Conservation (phyloP, 1,140 invertebrate species). For the Nasonia giraulti region DNA sequence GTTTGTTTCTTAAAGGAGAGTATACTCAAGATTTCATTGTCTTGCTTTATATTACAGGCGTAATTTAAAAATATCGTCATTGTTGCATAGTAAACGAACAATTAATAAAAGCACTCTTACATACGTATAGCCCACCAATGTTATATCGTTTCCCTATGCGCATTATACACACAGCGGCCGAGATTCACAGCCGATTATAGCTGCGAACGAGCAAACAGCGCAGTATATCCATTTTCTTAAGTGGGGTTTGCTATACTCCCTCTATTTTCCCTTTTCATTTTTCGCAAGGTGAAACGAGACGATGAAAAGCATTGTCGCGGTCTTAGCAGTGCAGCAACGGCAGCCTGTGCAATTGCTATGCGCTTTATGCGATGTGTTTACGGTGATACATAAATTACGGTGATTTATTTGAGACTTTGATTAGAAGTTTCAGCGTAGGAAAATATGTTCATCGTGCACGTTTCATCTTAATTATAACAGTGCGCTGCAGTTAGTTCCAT, state of each 20-base stretch:
- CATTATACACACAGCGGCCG: background rate
- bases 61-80: background rate
- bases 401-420: conserved; percentile 51
- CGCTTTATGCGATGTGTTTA: conserved; percentile 44
- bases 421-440: conserved; percentile 37
- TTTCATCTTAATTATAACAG: conserved; percentile 45
- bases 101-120: background rate
- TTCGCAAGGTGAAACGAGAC: background rate
- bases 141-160: background rate
- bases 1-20: background rate
- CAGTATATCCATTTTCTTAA: background rate
- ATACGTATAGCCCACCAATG: background rate
- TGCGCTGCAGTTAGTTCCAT: conserved; percentile 17
- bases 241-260: background rate
- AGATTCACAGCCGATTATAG: background rate
- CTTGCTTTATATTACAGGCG: background rate
- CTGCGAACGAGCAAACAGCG: background rate
- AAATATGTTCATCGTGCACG: conserved; percentile 42
- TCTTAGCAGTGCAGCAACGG: background rate
- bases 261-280: conserved; percentile 2
- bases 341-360: conserved; percentile 4
- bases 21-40: background rate
- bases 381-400: conserved; percentile 50
- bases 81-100: background rate
- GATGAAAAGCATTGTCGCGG: conserved; percentile 21